Evolutionary conservation across 2,797 vertebrate genomes (phyloP).

Genomic region (Schizopygopsis pylzovi): DNA sequence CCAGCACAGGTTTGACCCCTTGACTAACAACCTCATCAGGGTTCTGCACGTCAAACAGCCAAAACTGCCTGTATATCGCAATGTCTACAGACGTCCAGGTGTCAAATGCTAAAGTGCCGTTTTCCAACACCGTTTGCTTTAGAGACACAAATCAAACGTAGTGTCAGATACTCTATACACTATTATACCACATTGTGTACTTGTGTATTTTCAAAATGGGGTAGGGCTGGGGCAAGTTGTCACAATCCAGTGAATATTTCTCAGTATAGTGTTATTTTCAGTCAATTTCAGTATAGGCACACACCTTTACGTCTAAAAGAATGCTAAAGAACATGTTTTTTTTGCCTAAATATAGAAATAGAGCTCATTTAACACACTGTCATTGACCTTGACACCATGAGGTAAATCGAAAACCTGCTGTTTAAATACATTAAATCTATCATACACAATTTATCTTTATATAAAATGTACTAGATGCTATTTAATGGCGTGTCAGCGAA

Average conservation of each 20-base stretch:
- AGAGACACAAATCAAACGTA: neutral
- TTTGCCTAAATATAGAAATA: neutral
- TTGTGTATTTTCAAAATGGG: neutral
- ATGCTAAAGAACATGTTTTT: neutral
- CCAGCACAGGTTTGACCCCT: conserved; percentile 77
- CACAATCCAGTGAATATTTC: neutral
- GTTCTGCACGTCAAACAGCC: conserved; percentile 89
- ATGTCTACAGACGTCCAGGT: conserved; percentile 85
- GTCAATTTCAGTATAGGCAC: neutral
- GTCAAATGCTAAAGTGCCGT: conserved; percentile 86
- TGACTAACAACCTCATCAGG: conserved; percentile 72
- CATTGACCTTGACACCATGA: conserved; percentile 28
- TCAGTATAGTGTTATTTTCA: neutral
- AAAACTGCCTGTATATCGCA: conserved; percentile 88
- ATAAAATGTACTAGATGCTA: neutral
- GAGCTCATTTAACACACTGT: neutral
- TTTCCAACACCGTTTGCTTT: conserved; percentile 85
- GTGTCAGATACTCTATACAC: neutral
- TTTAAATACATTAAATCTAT: neutral
- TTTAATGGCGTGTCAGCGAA: neutral
- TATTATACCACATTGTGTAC: neutral
- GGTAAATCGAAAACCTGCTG: neutral
- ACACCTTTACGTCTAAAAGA: neutral
- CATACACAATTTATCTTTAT: neutral
- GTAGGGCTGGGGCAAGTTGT: neutral